Evolutionary conservation across 2,113 vertebrate genomes (phyloP).

Genomic region (Telmatochromis sp.): DNA sequence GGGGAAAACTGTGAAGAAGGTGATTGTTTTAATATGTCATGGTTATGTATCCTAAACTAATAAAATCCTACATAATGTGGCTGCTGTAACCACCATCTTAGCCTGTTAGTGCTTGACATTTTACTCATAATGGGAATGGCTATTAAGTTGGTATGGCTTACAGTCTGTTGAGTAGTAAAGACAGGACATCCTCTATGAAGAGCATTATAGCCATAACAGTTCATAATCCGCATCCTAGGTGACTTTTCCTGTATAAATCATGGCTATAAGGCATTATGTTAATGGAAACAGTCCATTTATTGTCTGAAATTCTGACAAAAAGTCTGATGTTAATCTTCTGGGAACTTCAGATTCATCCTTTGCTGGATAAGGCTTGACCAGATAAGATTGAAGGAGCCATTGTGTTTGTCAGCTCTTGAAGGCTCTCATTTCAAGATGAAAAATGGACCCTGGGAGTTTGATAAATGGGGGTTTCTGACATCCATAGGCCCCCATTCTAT

Average conservation of each 20-base stretch:
- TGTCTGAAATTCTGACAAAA: constrained; percentile 47
- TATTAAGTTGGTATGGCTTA: constrained; percentile 1
- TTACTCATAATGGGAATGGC: not conserved
- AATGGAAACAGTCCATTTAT: constrained; percentile 41
- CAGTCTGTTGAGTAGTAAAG: not conserved
- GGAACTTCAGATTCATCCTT: constrained; percentile 33
- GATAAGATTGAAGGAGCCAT: constrained; percentile 75
- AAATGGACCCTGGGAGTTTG: constrained; percentile 76
- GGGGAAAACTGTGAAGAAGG: constrained; percentile 98
- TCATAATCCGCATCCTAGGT: not conserved
- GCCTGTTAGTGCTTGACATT: constrained; percentile 1
- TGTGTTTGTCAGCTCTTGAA: constrained; percentile 76
- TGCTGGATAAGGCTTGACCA: constrained; percentile 48
- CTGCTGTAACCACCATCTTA: not conserved
- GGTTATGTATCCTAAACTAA: not conserved
- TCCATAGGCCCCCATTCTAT: constrained; percentile 76
- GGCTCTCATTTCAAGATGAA: constrained; percentile 77
- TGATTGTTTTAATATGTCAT: constrained; percentile 41
- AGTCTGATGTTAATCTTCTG: constrained; percentile 63
- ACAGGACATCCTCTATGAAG: constrained; percentile 1
- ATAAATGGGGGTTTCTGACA: constrained; percentile 82
- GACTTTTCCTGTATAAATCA: constrained; percentile 19
- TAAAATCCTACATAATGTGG: not conserved
- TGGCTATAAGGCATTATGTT: constrained; percentile 12
- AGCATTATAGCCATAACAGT: not conserved